phyloP scores from a whole-genome alignment of 2,113 vertebrate genomes.

The Labrus mixtus region DNA sequence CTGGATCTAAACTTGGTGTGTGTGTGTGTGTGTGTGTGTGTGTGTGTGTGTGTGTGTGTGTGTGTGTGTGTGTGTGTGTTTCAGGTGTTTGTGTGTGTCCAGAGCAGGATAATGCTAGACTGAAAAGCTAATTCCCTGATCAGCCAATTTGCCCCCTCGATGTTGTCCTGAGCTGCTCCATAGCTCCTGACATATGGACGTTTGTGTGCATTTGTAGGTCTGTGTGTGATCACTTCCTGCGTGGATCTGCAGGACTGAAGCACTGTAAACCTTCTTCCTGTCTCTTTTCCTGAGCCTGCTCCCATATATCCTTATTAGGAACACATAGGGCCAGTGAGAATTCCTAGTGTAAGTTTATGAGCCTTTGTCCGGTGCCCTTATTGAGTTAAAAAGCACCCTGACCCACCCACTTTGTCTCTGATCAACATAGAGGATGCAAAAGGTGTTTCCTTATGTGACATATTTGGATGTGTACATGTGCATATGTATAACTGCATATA shows the following conservation, averaged over 20 bases:
- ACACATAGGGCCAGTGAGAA: conserved; percentile 59
- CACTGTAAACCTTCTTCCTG: conserved; percentile 59
- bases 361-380: conserved; percentile 69
- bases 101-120: conserved; percentile 44
- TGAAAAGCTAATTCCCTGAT: conserved; percentile 47
- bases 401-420: conserved; percentile 42
- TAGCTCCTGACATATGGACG: background rate
- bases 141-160: conserved; percentile 19
- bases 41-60: conserved; percentile 29
- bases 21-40: conserved; percentile 21
- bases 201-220: conserved; percentile 17
- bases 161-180: conserved; percentile 21
- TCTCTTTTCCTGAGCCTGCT: conserved; percentile 47
- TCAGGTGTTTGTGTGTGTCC: background rate
- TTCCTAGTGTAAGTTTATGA: conserved; percentile 64
- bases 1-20: conserved; percentile 50
- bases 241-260: conserved; percentile 27
- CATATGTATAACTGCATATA: background rate
- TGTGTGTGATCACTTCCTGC: conserved; percentile 72
- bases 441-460: background rate
- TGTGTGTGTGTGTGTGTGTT: conserved; percentile 7
- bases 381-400: conserved; percentile 63
- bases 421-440: conserved; percentile 14
- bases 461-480: background rate
- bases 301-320: conserved; percentile 77